phyloP scores from a whole-genome alignment of 2,888 invertebrate genomes.

The Tenthredo distinguenda region DNA sequence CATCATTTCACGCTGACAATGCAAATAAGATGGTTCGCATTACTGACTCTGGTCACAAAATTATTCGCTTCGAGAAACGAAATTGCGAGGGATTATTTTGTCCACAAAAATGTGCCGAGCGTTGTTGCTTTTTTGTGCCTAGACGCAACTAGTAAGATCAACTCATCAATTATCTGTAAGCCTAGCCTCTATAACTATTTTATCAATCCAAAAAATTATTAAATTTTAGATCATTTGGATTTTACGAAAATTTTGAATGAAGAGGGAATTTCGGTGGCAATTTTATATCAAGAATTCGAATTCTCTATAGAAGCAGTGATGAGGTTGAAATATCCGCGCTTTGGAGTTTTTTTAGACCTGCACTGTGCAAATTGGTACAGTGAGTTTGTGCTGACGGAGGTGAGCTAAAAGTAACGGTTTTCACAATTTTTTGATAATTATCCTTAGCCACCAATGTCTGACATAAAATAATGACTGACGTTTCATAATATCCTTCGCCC shows the following conservation, averaged over 20 bases:
- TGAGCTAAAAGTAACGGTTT: not conserved
- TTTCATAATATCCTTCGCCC: conserved; percentile 52
- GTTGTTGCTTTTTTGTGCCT: conserved; percentile 67
- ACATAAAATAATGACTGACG: conserved; percentile 38
- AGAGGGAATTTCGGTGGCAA: conserved; percentile 62
- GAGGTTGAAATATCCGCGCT: conserved; percentile 57
- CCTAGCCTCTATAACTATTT: not conserved
- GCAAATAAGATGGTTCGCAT: conserved; percentile 24
- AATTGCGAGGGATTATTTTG: conserved; percentile 61
- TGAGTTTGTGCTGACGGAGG: conserved; percentile 39
- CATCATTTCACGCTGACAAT: conserved; percentile 16
- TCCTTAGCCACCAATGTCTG: conserved; percentile 43
- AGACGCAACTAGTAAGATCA: conserved; percentile 58
- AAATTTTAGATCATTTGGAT: conserved; percentile 61
- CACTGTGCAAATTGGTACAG: conserved; percentile 62
- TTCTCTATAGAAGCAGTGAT: conserved; percentile 61
- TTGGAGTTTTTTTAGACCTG: conserved; percentile 67
- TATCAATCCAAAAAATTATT: not conserved
- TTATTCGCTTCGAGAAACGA: conserved; percentile 33
- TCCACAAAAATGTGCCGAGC: conserved; percentile 60
- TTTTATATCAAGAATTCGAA: conserved; percentile 58
- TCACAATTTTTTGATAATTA: conserved; percentile 3
- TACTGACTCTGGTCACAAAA: conserved; percentile 22
- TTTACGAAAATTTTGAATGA: conserved; percentile 64
- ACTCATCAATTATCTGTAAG: not conserved